Conservation (phyloP, 2,888 invertebrate genomes). For the Antheraea yamamai region DNA sequence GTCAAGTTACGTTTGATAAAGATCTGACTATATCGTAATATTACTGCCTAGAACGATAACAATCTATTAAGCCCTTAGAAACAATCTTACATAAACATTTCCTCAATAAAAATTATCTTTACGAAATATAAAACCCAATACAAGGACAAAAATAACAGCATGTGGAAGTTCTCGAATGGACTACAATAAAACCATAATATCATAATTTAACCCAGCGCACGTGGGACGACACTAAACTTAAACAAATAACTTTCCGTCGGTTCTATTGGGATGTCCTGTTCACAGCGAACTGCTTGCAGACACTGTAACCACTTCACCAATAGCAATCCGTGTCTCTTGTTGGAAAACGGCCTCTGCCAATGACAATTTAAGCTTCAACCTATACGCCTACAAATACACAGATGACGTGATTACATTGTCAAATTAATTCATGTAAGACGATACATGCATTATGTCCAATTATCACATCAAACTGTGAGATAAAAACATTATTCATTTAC, state of each 20-base stretch:
- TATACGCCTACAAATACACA: slow-evolving; percentile 47
- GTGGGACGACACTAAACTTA: slow-evolving; percentile 79
- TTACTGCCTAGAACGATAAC: background rate
- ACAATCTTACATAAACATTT: slow-evolving; percentile 7
- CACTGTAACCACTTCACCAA: slow-evolving; percentile 8
- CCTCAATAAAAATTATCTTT: slow-evolving; percentile 13
- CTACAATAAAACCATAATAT: slow-evolving; percentile 71
- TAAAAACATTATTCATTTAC: background rate
- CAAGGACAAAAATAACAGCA: slow-evolving; percentile 32
- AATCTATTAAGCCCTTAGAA: slow-evolving; percentile 13
- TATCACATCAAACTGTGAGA: slow-evolving; percentile 4
- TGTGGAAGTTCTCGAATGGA: slow-evolving; percentile 59
- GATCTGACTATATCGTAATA: background rate
- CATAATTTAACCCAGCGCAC: slow-evolving; percentile 57
- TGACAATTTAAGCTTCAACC: slow-evolving; percentile 49
- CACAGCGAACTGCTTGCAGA: slow-evolving; percentile 20
- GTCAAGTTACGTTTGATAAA: background rate
- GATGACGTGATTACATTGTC: slow-evolving; percentile 50
- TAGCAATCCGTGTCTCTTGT: slow-evolving; percentile 33
- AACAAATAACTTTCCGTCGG: slow-evolving; percentile 78
- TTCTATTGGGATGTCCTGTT: slow-evolving; percentile 80
- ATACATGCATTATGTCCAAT: slow-evolving; percentile 18
- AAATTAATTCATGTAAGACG: slow-evolving; percentile 33
- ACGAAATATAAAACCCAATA: slow-evolving; percentile 15
- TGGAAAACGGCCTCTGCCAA: slow-evolving; percentile 38